Base-by-base conservation (phyloP, 2,113 vertebrate species). In the Elaphurus davidianus region DNA sequence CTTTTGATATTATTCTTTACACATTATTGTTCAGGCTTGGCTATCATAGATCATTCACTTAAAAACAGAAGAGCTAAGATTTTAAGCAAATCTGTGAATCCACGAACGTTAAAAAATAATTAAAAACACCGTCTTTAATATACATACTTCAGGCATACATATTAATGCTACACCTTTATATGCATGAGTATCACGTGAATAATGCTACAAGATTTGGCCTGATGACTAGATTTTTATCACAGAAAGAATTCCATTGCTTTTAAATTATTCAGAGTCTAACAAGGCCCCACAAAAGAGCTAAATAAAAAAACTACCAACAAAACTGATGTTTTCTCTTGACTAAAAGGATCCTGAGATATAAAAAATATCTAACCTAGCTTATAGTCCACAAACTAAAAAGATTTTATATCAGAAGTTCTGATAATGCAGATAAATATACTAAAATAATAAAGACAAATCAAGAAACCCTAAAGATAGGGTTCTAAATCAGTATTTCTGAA, bases 201-300 rank as follows among this genome's bases (percentile, higher is more conserved):
- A 89, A 96, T 50, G n/a, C 28, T 94, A 93, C 23, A 76, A 93
- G 91, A 93, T 90, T 89, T 96, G 88, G 76, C 78, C 55, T 57
- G 91, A 57, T 43, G 83, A 92, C 76, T 90, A 98, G 94, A 97
- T 98, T 97, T 96, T 97, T 98, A 98, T 96, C 96, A 97, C 85
- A 94, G 71, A 91, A 97, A 89, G 78, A 97, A 97, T 97, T 86
- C 91, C n/a, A n/a, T 47, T 93, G 50, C 94, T 98, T 93, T 87
- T 97, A 82, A 97, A 96, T 98, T 97, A 96, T 96, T 97, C 94
- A 95, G 28, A 96, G 94, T 45, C 67, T 94, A 92, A 87, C 54
- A 97, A 95, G 55, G 82, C 14, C 23, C 55, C 33, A 87, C 60
- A 83, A 86, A 76, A 96, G 55, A 87, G 28, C 17, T 57, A 88